Evolutionary conservation across 2,888 invertebrate species (phyloP), one percentile per base, ranked within the genome.

Genomic region (Biston betularia): DNA sequence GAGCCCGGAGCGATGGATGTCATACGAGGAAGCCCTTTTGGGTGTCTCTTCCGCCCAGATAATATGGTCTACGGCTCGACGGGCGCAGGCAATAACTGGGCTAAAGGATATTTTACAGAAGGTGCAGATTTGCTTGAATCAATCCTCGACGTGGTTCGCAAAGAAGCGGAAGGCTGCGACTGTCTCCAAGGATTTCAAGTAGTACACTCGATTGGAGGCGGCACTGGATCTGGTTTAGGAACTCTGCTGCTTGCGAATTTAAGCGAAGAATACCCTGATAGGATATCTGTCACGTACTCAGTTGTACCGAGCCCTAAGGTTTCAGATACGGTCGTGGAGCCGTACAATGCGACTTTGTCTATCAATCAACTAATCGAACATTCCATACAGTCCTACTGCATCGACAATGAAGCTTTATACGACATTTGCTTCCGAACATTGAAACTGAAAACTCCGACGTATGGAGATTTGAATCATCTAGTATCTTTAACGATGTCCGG

Each of bases 381-480:
- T 80, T 95, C 89, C 77, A 78, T 95, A 89, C 84, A 89, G 62
- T 77, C 96, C 0, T 96, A 94, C 79, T 96, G 96, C 76, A 96
- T 96, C 67, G 96, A 96, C 84, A 97, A 96, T 79, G 96, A 97
- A 85, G 97, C 97, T 15, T 88, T 97, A 44, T 96, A 97, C 83
- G 96, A 97, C 79, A 97, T 97, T 76, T 97, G 96, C 89, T 96
- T 96, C 90, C 91, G 96, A 64, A 97, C 96, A 5, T 88, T 97
- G 46, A 96, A 96, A 85, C 87, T 96, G 15, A 92, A 94, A 57
- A 96, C 95, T 2, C 97, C 97, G 2, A 96, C 96, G 0, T 97
- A 97, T 79, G 96, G 96, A 11, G 97, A 97, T 76, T 87, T 97
- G 75, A 97, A 97, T 48, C 90, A 90, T 70, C 70, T 90, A 59